Conservation (phyloP, 2,888 invertebrate species). For the Plebejus anna region DNA sequence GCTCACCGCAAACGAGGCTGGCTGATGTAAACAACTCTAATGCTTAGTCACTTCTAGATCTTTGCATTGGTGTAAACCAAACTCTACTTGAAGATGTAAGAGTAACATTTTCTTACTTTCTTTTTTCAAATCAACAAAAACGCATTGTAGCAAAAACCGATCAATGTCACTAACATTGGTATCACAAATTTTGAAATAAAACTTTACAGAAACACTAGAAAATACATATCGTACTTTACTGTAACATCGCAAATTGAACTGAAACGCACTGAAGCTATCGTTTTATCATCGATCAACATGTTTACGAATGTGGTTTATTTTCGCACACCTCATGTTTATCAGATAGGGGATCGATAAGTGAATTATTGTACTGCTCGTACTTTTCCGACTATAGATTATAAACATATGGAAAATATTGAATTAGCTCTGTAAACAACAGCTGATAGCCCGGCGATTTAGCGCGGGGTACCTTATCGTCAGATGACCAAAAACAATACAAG, state of each 20-base stretch:
- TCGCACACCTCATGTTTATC: conserved; percentile 24
- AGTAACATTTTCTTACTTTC: too few species aligned
- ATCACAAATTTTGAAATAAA: too few species aligned
- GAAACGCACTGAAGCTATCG: conserved; percentile 8
- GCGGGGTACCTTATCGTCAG: neutral
- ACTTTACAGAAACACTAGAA: too few species aligned
- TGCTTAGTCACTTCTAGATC: neutral
- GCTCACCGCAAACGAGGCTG: neutral
- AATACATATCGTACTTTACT: neutral
- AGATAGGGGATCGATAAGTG: conserved; percentile 26
- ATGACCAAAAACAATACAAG: neutral
- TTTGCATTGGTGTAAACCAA: neutral
- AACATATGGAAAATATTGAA: conserved; percentile 28
- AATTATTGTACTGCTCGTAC: conserved; percentile 15
- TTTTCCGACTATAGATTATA: conserved; percentile 26
- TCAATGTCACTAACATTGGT: too few species aligned
- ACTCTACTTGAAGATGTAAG: neutral
- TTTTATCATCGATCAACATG: conserved; percentile 25
- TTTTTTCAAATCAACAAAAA: too few species aligned
- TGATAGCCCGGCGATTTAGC: conserved; percentile 16
- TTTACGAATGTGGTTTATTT: conserved; percentile 22
- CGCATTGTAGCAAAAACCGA: too few species aligned
- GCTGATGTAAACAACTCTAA: conserved; percentile 4
- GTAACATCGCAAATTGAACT: neutral
- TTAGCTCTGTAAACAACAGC: conserved; percentile 24